phyloP scores from a whole-genome alignment of 37 sponge, comb jelly and placozoan species.

The Agelas oroides region DNA sequence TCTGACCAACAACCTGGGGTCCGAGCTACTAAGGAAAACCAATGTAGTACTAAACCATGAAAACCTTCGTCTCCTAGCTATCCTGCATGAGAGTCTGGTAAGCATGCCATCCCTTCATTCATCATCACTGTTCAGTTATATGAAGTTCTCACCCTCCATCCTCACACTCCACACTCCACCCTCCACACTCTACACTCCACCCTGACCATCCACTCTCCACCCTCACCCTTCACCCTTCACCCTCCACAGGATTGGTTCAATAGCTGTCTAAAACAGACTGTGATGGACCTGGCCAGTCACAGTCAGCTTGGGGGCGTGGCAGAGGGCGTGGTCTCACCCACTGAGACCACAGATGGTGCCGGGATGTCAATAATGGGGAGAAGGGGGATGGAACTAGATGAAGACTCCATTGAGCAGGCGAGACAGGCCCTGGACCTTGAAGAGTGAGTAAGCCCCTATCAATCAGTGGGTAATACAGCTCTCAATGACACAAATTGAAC shows the following conservation, averaged over 20 bases:
- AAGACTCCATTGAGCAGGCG: background rate
- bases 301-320: no score
- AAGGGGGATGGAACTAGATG: background rate
- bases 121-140: no score
- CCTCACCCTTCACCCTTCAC: no score
- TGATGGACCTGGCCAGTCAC: conserved; percentile 16
- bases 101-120: no score
- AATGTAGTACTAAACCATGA: conserved; percentile 54
- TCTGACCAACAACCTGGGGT: conserved; percentile 35
- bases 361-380: background rate
- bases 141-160: no score
- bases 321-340: background rate
- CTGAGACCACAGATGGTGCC: conserved; percentile 35
- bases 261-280: conserved; percentile 29
- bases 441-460: conserved; percentile 34
- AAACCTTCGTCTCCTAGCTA: conserved; percentile 57
- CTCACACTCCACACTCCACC: no score
- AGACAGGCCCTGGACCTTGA: background rate
- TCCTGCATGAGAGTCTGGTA: conserved; percentile 88
- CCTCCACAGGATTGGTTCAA: conserved; percentile 74
- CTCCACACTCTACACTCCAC: no score
- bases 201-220: no score
- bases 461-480: no score
- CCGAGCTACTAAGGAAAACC: conserved; percentile 5
- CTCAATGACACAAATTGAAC: no score